phyloP scores from a whole-genome alignment of 2,113 vertebrate genomes.

The Anhinga anhinga region DNA sequence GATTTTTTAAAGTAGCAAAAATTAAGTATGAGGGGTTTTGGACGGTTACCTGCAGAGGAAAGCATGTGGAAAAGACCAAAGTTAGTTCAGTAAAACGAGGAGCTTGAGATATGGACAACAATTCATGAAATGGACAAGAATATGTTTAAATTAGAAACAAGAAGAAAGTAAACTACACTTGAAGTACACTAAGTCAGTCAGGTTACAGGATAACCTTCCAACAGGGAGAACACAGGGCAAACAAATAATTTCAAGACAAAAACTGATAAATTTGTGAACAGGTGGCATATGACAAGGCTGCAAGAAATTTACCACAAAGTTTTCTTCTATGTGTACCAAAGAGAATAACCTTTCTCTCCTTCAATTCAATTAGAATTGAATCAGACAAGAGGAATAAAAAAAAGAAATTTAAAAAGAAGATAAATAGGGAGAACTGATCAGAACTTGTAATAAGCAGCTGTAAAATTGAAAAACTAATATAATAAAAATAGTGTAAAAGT shows the following conservation, averaged over 20 bases:
- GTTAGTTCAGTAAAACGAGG: not conserved
- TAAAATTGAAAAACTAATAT: not conserved
- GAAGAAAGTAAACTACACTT: not conserved
- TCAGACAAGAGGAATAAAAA: not conserved
- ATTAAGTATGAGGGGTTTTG: not conserved
- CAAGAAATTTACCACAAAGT: not conserved
- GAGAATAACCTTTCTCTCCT: not conserved
- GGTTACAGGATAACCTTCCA: not conserved
- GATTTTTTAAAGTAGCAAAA: accelerated
- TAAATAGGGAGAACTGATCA: not conserved
- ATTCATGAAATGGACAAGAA: not conserved
- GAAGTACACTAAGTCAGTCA: not conserved
- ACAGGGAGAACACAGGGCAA: not conserved
- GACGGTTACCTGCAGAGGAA: not conserved
- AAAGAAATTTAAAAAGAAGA: not conserved
- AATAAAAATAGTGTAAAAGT: not conserved
- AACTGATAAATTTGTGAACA: not conserved
- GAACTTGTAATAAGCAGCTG: not conserved
- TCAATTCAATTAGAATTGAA: not conserved
- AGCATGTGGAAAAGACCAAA: not conserved
- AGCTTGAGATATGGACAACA: not conserved
- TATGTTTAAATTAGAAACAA: not conserved
- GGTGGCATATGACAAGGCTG: not conserved
- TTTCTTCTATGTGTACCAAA: not conserved
- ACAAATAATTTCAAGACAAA: not conserved